Conservation (phyloP, 2,797 vertebrate genomes). For the Pyrocephalus nanus region DNA sequence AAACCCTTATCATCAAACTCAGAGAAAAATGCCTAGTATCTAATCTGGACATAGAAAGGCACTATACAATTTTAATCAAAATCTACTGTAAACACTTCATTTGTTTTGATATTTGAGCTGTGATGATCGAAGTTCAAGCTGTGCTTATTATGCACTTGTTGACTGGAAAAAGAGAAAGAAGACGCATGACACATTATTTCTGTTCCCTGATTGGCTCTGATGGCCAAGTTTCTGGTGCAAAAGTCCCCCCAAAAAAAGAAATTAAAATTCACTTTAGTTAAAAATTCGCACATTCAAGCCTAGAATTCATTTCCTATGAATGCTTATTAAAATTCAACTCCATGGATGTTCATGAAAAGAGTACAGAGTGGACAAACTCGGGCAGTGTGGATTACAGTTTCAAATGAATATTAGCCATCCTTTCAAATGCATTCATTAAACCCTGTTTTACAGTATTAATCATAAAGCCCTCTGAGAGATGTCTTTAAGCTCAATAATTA, state of each 20-base stretch:
- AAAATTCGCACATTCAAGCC: not conserved
- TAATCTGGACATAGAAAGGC: not conserved
- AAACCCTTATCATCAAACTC: not conserved
- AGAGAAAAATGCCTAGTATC: not conserved
- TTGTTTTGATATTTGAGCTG: constrained; percentile 19
- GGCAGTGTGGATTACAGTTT: constrained; percentile 3
- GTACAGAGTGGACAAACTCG: not conserved
- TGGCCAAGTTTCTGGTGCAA: not conserved
- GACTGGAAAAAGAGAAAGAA: not conserved
- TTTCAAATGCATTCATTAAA: constrained; percentile 15
- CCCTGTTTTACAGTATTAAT: not conserved
- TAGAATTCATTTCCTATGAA: constrained; percentile 14
- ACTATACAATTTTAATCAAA: not conserved
- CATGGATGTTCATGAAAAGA: not conserved
- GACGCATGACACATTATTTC: not conserved
- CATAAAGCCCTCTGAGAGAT: not conserved
- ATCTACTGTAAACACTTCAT: not conserved
- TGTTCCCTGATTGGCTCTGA: not conserved
- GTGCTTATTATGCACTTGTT: not conserved
- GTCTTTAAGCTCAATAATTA: constrained; percentile 22
- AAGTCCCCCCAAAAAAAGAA: not conserved
- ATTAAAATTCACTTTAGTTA: not conserved
- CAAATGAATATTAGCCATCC: constrained; percentile 10
- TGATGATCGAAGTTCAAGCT: constrained; percentile 25
- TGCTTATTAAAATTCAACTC: constrained; percentile 20